phyloP scores from a whole-genome alignment of 2,797 vertebrate species.

The Alcedo atthis region DNA sequence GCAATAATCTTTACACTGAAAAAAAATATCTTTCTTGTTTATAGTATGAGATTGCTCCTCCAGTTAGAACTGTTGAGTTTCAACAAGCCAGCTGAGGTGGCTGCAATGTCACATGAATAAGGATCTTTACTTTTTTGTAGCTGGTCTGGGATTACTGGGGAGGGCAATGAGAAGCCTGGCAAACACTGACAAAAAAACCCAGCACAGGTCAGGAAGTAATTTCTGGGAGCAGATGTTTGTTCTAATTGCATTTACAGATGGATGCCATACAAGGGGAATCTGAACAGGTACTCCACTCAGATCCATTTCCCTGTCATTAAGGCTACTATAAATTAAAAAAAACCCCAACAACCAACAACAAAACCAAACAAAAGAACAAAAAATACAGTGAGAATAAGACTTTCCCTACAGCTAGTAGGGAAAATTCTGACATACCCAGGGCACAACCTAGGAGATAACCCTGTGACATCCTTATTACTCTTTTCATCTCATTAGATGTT shows the following conservation, averaged over 20 bases:
- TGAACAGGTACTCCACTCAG: neutral
- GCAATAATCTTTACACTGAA: neutral
- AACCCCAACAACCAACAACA: neutral
- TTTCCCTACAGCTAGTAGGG: too few species aligned
- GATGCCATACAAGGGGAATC: neutral
- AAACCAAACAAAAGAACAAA: neutral
- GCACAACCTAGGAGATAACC: neutral
- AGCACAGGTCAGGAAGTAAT: conserved; percentile 10
- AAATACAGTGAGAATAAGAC: neutral
- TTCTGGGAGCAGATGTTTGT: conserved; percentile 33
- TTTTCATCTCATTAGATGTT: neutral
- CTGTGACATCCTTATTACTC: neutral
- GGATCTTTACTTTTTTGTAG: neutral
- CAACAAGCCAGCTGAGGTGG: conserved; percentile 20
- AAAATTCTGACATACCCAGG: neutral
- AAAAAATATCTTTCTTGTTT: neutral
- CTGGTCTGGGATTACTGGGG: conserved; percentile 24
- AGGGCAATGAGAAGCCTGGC: neutral
- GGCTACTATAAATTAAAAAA: neutral
- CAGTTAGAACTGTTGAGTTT: neutral
- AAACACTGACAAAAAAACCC: neutral
- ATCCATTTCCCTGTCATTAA: neutral
- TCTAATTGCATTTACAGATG: conserved; percentile 50
- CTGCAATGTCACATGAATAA: neutral
- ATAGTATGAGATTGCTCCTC: neutral